Base-by-base conservation (phyloP, 2,797 vertebrate species). In the Leptoclinus maculatus region DNA sequence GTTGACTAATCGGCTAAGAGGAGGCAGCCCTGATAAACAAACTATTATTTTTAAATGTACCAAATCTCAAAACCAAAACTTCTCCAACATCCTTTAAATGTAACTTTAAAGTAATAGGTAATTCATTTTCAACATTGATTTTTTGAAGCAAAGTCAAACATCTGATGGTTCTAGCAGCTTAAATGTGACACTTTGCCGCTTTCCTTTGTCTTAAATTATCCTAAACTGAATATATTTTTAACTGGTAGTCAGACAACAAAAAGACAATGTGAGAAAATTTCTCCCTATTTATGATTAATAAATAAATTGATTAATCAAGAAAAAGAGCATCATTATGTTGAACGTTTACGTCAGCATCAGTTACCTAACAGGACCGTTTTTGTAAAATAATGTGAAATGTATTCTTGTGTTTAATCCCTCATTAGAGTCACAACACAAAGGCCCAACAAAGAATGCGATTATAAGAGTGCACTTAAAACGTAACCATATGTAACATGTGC, bases 401-500 rank as follows among this genome's bases (percentile, higher is more conserved):
- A 23, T 67, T 65, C 21, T 51, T 66, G 56, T 57, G 54, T 71
- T 79, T 38, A 63, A 67, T 70, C 29, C 23, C 43, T 25, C n/a
- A 36, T 80, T 69, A 72, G 5, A 47, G 38, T 70, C 21, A 49
- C 13, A 66, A 11, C 64, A 34, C 25, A 66, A 71, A 78, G 29
- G 29, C 16, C 49, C 27, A 56, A 62, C 34, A 43, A 76, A 76
- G 47, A 75, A 68, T 38, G 71, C 58, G 65, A 84, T 76, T 69
- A 43, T 71, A 62, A 64, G 43, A 14, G 14, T 1, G n/a, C 14
- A 57, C 54, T 53, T 66, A 58, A 68, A 81, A 79, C 12, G 32
- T 45, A 45, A 70, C 56, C 66, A 69, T 63, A 36, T 74, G 80
- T 38, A 76, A 76, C 82, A 89, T 71, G 72, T 86, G 86, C 64